These are phyloP conservation scores for Drosophila jambulina DNA, from an alignment of 1,140 invertebrate genomes.

Conservation along the genomic window DNA sequence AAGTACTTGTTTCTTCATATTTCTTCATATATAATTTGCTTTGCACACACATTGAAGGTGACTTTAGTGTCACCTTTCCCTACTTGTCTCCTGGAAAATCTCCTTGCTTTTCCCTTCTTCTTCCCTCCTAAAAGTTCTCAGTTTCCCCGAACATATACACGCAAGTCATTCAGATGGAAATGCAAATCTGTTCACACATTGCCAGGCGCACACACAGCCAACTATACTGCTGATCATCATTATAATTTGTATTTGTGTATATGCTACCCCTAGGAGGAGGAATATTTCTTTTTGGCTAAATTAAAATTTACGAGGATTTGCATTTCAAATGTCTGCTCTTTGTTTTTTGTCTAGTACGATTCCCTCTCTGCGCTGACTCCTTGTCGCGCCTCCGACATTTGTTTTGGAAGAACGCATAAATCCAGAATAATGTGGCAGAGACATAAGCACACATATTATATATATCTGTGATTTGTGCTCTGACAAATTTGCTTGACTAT, in stretches of 20 bases:
- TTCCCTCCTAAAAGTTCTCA: neutral
- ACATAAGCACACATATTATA: slow-evolving; percentile 28
- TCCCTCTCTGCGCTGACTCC: slow-evolving; percentile 6
- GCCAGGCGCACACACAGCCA: slow-evolving; percentile 53
- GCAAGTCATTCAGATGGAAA: slow-evolving; percentile 64
- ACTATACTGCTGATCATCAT: slow-evolving; percentile 71
- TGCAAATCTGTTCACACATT: slow-evolving; percentile 74
- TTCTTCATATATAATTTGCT: slow-evolving; percentile 42
- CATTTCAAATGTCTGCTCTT: slow-evolving; percentile 66
- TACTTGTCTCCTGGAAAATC: slow-evolving; percentile 12
- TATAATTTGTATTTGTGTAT: slow-evolving; percentile 51
- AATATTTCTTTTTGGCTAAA: slow-evolving; percentile 54
- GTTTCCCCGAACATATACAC: slow-evolving; percentile 9
- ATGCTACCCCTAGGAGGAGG: slow-evolving; percentile 32
- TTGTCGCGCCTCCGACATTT: slow-evolving; percentile 64
- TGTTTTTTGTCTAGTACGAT: slow-evolving; percentile 17
- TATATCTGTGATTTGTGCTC: slow-evolving; percentile 62
- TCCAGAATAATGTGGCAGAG: slow-evolving; percentile 68
- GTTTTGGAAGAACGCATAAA: slow-evolving; percentile 70
- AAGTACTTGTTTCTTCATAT: slow-evolving; percentile 5
- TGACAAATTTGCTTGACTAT: slow-evolving; percentile 68
- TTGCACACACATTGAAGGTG: slow-evolving; percentile 61
- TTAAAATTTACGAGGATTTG: slow-evolving; percentile 79
- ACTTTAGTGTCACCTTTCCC: slow-evolving; percentile 43
- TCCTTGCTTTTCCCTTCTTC: neutral